phyloP scores from a whole-genome alignment of 2,888 invertebrate genomes.

The Fragum sueziense region DNA sequence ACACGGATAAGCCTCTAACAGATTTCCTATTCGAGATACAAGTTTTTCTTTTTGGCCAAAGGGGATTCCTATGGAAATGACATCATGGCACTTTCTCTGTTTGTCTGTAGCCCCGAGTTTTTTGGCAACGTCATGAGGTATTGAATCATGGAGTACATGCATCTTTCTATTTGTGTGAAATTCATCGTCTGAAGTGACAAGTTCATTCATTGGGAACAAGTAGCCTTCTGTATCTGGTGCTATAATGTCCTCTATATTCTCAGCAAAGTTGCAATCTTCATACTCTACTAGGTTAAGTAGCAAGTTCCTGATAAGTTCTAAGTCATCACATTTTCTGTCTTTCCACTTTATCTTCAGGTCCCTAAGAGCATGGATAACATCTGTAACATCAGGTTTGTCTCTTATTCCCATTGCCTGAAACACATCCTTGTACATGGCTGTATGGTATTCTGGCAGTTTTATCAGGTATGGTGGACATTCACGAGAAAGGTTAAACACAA shows the following conservation, averaged over 20 bases:
- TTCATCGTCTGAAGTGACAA: constrained; percentile 70
- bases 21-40: constrained; percentile 71
- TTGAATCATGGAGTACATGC: constrained; percentile 59
- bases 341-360: not conserved
- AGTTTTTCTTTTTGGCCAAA: constrained; percentile 79
- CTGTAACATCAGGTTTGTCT: not conserved
- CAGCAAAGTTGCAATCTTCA: not conserved
- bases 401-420: constrained; percentile 29
- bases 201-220: constrained; percentile 57
- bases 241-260: constrained; percentile 31
- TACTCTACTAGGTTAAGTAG: constrained; percentile 26
- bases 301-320: constrained; percentile 26
- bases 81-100: constrained; percentile 28
- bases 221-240: constrained; percentile 68
- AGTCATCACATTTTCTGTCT: constrained; percentile 6
- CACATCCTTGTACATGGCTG: not conserved
- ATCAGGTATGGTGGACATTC: constrained; percentile 25
- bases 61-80: constrained; percentile 50
- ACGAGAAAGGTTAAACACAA: constrained; percentile 19
- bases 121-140: constrained; percentile 62
- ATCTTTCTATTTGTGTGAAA: constrained; percentile 60
- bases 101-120: constrained; percentile 65
- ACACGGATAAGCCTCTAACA: constrained; percentile 75
- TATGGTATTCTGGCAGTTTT: not conserved
- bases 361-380: constrained; percentile 18